A percentile compares a stretch with the other conserved stretches of the same genome.
Conservation (phyloP, 2,888 invertebrate species). For the Dioctria linearis region DNA sequence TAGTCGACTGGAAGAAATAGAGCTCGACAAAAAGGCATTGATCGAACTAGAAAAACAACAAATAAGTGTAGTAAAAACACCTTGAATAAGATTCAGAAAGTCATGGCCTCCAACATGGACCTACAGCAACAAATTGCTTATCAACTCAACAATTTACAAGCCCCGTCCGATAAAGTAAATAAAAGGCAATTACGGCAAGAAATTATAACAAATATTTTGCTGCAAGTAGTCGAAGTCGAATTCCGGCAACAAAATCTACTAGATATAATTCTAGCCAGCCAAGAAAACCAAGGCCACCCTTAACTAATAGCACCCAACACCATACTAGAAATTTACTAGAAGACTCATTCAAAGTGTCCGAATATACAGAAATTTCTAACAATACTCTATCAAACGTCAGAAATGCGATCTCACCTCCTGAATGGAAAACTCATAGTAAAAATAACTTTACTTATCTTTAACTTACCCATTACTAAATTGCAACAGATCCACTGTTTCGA, state of each 20-base stretch:
- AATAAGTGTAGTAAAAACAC: slow-evolving; percentile 9
- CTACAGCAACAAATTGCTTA: neutral
- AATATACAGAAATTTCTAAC: neutral
- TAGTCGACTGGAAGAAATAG: neutral
- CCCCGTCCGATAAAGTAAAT: too few relatives aligned
- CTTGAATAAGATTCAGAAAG: neutral
- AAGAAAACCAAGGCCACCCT: too few relatives aligned
- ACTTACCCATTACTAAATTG: neutral
- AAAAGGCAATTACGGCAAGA: too few relatives aligned
- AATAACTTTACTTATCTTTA: neutral
- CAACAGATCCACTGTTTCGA: neutral
- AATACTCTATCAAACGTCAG: neutral
- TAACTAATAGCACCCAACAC: too few relatives aligned
- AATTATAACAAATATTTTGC: too few relatives aligned
- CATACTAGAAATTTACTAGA: neutral
- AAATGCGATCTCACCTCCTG: neutral
- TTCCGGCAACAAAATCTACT: too few relatives aligned
- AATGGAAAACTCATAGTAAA: neutral
- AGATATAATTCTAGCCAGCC: too few relatives aligned
- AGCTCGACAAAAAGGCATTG: neutral
- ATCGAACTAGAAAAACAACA: neutral
- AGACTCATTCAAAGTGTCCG: neutral
- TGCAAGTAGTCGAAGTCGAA: too few relatives aligned
- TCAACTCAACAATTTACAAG: neutral
- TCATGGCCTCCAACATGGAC: neutral